Conservation (phyloP, 2,797 vertebrate genomes). For the Bufotes viridis region DNA sequence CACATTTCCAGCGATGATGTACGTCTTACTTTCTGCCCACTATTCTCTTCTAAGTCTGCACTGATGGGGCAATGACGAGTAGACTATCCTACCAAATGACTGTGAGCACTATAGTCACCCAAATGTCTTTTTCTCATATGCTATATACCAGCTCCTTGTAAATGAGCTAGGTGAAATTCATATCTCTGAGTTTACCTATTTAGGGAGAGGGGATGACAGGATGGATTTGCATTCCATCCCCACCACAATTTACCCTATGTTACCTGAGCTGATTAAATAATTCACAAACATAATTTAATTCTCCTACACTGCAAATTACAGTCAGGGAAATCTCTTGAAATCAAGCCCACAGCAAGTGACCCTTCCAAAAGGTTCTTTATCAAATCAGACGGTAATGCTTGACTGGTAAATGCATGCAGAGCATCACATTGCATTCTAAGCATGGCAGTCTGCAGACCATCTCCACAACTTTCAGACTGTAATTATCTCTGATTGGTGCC, state of each 20-base stretch:
- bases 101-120: neutral
- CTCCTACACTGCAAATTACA: conserved; percentile 48
- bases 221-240: neutral
- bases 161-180: neutral
- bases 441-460: conserved; percentile 14
- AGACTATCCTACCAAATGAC: neutral
- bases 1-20: neutral
- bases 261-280: conserved; percentile 49
- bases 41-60: neutral
- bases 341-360: conserved; percentile 49
- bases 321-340: conserved; percentile 48
- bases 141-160: neutral
- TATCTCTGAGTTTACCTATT: neutral
- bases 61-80: neutral
- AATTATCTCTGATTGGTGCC: conserved; percentile 1
- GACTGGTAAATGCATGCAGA: conserved; percentile 43
- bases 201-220: neutral
- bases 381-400: conserved; percentile 57
- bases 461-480: neutral
- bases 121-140: neutral
- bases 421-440: conserved; percentile 14
- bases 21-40: neutral
- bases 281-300: conserved; percentile 56
- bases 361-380: conserved; percentile 43
- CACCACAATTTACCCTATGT: conserved; percentile 10